phyloP scores from a whole-genome alignment of 2,797 vertebrate genomes.

The Tragelaphus oryx region DNA sequence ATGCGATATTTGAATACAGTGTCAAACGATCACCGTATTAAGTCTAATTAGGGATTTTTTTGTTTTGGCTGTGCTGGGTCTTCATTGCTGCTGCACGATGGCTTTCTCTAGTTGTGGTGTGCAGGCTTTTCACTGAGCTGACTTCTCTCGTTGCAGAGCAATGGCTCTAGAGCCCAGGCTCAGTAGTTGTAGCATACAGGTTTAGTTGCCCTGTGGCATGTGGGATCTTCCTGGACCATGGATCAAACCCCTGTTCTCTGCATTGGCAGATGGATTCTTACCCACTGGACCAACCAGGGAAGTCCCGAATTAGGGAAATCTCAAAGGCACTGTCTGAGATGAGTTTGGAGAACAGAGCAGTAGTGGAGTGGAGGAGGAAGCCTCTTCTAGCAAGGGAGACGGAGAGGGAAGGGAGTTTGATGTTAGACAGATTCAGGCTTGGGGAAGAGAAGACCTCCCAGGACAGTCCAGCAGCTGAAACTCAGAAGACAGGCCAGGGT shows the following conservation, averaged over 20 bases:
- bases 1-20: background rate
- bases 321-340: background rate
- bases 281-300: background rate
- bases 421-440: background rate
- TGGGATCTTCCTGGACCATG: background rate
- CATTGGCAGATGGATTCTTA: background rate
- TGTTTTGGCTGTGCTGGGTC: background rate
- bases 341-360: background rate
- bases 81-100: background rate
- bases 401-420: background rate
- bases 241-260: background rate
- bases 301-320: background rate
- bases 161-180: background rate
- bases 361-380: background rate
- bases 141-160: rapidly evolving
- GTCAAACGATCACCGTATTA: background rate
- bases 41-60: background rate
- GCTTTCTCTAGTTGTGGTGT: background rate
- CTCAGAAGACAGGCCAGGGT: background rate
- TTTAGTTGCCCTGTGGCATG: background rate
- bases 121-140: background rate
- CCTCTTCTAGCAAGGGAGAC: background rate
- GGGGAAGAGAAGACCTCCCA: background rate
- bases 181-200: background rate
- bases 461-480: background rate